phyloP scores from a whole-genome alignment of 2,113 vertebrate genomes.

The Xiphias gladius region DNA sequence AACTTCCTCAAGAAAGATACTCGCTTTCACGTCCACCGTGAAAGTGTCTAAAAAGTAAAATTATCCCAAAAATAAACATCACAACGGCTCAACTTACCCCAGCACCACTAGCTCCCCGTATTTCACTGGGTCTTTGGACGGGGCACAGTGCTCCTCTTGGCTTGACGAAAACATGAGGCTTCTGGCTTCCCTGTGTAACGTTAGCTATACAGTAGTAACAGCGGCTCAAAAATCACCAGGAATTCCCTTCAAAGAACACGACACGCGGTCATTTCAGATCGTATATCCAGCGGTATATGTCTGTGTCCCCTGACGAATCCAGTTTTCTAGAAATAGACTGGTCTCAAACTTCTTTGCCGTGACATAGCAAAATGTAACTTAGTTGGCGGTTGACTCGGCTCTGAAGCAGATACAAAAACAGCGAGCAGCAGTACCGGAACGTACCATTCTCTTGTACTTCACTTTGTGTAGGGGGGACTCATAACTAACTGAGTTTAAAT shows the following conservation, averaged over 20 bases:
- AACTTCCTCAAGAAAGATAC: conserved; percentile 52
- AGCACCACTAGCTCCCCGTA: conserved; percentile 96
- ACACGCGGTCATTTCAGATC: conserved; percentile 64
- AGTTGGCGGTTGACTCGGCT: conserved; percentile 79
- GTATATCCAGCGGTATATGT: conserved; percentile 21
- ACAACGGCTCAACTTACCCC: conserved; percentile 87
- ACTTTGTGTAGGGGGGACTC: conserved; percentile 71
- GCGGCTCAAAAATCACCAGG: conserved; percentile 46
- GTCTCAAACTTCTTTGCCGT: conserved; percentile 70
- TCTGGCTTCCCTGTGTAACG: conserved; percentile 62
- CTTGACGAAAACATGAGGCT: conserved; percentile 94
- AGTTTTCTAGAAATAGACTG: conserved; percentile 34
- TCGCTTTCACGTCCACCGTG: neutral
- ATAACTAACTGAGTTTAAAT: neutral
- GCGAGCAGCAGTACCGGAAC: conserved; percentile 78
- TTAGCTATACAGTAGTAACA: conserved; percentile 68
- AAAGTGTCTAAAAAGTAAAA: neutral
- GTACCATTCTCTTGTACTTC: conserved; percentile 77
- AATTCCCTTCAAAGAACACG: conserved; percentile 65
- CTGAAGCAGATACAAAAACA: conserved; percentile 83
- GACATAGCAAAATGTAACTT: conserved; percentile 76
- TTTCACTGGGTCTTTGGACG: conserved; percentile 93
- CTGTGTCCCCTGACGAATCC: neutral
- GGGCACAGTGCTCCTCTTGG: conserved; percentile 93
- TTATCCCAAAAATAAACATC: neutral